Conservation (phyloP, 2,888 invertebrate species). For the Cenopis cana region DNA sequence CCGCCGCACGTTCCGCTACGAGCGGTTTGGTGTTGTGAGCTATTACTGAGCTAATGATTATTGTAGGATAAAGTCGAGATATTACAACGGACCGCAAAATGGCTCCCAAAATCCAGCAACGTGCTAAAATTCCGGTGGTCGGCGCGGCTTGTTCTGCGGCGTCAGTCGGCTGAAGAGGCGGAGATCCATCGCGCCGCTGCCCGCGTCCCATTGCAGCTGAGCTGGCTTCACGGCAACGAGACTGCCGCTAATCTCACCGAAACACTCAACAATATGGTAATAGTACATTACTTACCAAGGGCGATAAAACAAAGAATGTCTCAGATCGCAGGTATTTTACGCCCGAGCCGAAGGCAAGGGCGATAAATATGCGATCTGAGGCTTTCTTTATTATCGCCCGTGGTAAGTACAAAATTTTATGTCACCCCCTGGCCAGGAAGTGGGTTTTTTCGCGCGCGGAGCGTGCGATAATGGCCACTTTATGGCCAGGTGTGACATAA, state of each 20-base stretch:
- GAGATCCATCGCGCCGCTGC: constrained; percentile 56
- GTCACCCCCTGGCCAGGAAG: too few relatives aligned
- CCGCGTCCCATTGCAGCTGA: constrained; percentile 55
- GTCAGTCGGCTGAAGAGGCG: constrained; percentile 51
- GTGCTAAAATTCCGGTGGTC: constrained; percentile 67
- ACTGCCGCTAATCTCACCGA: constrained; percentile 56
- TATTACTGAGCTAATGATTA: background rate
- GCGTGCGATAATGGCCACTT: too few relatives aligned
- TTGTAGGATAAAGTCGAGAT: constrained; percentile 64
- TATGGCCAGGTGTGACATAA: too few relatives aligned
- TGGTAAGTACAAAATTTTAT: too few relatives aligned
- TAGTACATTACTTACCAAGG: too few relatives aligned
- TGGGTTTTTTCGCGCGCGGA: too few relatives aligned
- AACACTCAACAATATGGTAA: constrained; percentile 71
- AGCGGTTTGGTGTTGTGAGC: background rate
- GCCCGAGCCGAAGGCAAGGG: too few relatives aligned
- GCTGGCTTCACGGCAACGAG: constrained; percentile 61
- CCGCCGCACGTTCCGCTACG: too few relatives aligned
- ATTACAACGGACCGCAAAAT: constrained; percentile 59
- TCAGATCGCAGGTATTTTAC: too few relatives aligned
- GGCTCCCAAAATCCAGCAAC: constrained; percentile 61
- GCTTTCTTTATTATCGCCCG: too few relatives aligned
- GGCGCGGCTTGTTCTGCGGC: constrained; percentile 64
- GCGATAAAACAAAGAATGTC: too few relatives aligned
- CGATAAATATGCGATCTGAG: too few relatives aligned